Percentiles rank a stretch among this genome's conserved stretches.
Evolutionary conservation across 2,797 vertebrate genomes (phyloP).

Genomic region (Acanthopagrus latus): DNA sequence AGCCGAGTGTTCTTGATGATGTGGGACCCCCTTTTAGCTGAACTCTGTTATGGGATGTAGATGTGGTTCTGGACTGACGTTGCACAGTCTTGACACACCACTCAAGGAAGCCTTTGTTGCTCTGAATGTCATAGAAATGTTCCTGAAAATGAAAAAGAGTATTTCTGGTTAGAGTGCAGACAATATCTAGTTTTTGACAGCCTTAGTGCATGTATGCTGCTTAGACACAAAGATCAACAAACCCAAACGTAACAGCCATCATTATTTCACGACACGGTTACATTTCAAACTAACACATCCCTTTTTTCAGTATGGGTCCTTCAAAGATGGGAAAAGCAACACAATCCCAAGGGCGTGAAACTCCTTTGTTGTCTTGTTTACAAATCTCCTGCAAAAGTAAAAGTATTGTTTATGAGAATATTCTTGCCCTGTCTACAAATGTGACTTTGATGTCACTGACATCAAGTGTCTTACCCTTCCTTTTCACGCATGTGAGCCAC

Average conservation of each 20-base stretch:
- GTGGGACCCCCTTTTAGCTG: conserved; percentile 38
- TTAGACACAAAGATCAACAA: neutral
- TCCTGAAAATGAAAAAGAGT: too few relatives aligned
- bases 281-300: neutral
- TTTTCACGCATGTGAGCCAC: neutral
- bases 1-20: conserved; percentile 13
- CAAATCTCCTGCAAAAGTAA: neutral
- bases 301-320: neutral
- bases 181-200: too few relatives aligned
- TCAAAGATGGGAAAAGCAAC: neutral
- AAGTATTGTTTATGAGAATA: neutral
- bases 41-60: neutral
- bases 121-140: too few relatives aligned
- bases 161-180: too few relatives aligned
- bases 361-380: neutral
- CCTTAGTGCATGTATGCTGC: neutral
- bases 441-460: too few relatives aligned
- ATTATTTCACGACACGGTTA: neutral
- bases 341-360: neutral
- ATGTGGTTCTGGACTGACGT: neutral
- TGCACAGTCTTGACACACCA: too few relatives aligned
- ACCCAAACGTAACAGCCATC: neutral
- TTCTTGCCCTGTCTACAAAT: too few relatives aligned
- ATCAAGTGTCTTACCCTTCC: neutral
- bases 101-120: too few relatives aligned